phyloP scores from a whole-genome alignment of 2,797 vertebrate species.

The Neostethus bicornis region DNA sequence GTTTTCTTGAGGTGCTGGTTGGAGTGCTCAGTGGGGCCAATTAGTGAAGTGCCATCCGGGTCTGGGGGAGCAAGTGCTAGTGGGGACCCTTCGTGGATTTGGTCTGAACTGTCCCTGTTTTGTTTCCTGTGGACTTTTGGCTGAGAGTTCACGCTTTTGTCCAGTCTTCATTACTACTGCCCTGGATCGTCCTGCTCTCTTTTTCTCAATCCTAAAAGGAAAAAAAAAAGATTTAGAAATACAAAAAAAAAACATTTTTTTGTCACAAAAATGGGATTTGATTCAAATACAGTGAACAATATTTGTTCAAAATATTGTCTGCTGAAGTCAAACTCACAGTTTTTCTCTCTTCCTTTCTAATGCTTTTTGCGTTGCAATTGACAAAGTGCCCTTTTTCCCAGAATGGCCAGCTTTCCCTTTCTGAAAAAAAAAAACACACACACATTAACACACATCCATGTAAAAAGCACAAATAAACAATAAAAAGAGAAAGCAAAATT shows the following conservation, averaged over 20 bases:
- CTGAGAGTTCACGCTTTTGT: conserved; percentile 28
- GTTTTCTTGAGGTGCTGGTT: conserved; percentile 49
- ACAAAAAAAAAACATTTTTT: conserved; percentile 7
- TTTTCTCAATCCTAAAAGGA: conserved; percentile 64
- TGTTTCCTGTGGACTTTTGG: conserved; percentile 29
- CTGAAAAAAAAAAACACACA: conserved; percentile 38
- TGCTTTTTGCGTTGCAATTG: conserved; percentile 77
- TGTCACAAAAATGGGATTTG: background rate
- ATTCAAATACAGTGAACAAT: background rate
- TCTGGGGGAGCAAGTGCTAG: conserved; percentile 55
- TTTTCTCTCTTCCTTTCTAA: conserved; percentile 75
- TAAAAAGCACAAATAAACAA: background rate
- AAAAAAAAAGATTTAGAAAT: conserved; percentile 23
- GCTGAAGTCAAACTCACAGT: conserved; percentile 68
- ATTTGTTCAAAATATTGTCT: too few species aligned
- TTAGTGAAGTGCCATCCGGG: conserved; percentile 62
- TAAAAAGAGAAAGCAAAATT: background rate
- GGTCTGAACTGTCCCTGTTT: conserved; percentile 56
- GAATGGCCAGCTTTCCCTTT: conserved; percentile 20
- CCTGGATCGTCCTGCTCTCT: conserved; percentile 33
- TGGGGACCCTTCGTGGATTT: conserved; percentile 70
- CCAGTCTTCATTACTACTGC: conserved; percentile 25
- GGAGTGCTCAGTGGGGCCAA: conserved; percentile 54
- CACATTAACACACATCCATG: background rate
- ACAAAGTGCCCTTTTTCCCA: conserved; percentile 61